These are phyloP conservation scores for Siphlonurus alternatus DNA, from an alignment of 2,888 invertebrate genomes.

Conservation along the genomic window DNA sequence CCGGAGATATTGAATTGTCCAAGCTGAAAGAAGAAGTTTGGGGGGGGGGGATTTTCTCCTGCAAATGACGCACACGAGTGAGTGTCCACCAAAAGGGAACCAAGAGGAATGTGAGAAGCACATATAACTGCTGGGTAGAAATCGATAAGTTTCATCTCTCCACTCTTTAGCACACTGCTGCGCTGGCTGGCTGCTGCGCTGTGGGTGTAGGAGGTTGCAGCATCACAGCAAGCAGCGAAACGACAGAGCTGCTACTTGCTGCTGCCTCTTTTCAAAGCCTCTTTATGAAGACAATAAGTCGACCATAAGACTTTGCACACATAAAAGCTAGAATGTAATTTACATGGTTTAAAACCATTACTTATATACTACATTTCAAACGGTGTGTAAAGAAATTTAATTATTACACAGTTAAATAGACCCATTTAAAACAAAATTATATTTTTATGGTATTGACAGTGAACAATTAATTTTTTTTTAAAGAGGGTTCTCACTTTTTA, in stretches of 20 bases:
- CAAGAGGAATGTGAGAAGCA: too few relatives aligned
- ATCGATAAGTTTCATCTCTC: neutral
- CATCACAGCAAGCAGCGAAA: neutral
- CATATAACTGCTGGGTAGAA: too few relatives aligned
- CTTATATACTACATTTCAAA: neutral
- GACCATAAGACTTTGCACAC: neutral
- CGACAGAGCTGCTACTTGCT: neutral
- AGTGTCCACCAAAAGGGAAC: too few relatives aligned
- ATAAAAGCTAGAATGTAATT: neutral
- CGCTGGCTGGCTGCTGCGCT: neutral
- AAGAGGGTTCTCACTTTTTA: too few relatives aligned
- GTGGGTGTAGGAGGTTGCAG: too few relatives aligned
- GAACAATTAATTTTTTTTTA: too few relatives aligned
- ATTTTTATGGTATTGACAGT: too few relatives aligned
- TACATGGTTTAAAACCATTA: neutral
- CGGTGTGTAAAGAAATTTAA: neutral
- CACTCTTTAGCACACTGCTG: neutral
- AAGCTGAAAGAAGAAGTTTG: neutral
- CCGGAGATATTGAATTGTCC: neutral
- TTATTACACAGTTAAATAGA: too few relatives aligned
- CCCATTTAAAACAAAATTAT: too few relatives aligned
- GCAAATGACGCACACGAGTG: too few relatives aligned
- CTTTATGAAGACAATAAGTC: neutral
- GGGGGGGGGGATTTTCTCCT: neutral
- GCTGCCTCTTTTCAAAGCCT: neutral